Evolutionary conservation across 2,797 vertebrate species (phyloP).

Genomic region (Tolypeutes matacus): DNA sequence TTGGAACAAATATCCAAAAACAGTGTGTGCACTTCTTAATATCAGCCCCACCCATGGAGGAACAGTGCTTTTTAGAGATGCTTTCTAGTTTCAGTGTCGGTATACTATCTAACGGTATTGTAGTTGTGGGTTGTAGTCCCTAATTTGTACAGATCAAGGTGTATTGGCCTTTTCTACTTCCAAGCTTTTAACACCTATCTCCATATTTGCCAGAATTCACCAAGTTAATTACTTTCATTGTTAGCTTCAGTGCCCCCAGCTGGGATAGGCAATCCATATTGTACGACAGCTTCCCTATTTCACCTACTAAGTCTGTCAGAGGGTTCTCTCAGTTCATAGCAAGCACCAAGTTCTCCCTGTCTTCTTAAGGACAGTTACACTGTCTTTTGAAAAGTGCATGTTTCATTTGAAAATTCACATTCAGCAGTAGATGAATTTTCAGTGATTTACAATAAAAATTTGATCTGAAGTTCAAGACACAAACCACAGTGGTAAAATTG

Average conservation of each 20-base stretch:
- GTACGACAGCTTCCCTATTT: conserved; percentile 70
- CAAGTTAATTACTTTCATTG: conserved; percentile 66
- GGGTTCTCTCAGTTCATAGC: conserved; percentile 69
- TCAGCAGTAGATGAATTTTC: conserved; percentile 74
- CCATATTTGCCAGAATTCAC: conserved; percentile 61
- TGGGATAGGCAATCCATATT: conserved; percentile 73
- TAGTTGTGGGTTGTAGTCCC: conserved; percentile 57
- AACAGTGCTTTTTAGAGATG: conserved; percentile 62
- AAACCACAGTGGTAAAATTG: conserved; percentile 70
- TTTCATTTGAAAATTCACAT: conserved; percentile 73
- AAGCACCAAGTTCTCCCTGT: conserved; percentile 67
- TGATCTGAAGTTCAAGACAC: conserved; percentile 78
- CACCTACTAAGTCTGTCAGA: conserved; percentile 67
- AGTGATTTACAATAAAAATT: conserved; percentile 74
- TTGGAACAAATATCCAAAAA: no score
- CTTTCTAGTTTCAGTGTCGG: conserved; percentile 66
- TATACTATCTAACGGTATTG: conserved; percentile 60
- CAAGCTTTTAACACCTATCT: conserved; percentile 69
- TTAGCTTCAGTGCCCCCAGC: conserved; percentile 66
- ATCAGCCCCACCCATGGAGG: conserved; percentile 2
- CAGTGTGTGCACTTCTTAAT: conserved; percentile 56
- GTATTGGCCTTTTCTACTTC: conserved; percentile 68
- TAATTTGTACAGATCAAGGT: conserved; percentile 56
- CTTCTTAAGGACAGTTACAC: conserved; percentile 64
- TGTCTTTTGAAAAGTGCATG: conserved; percentile 73